A percentile compares a stretch with the other conserved stretches of the same genome.
Evolutionary conservation across 2,113 vertebrate species (phyloP).

Genomic region (Sisor rabdophorus): DNA sequence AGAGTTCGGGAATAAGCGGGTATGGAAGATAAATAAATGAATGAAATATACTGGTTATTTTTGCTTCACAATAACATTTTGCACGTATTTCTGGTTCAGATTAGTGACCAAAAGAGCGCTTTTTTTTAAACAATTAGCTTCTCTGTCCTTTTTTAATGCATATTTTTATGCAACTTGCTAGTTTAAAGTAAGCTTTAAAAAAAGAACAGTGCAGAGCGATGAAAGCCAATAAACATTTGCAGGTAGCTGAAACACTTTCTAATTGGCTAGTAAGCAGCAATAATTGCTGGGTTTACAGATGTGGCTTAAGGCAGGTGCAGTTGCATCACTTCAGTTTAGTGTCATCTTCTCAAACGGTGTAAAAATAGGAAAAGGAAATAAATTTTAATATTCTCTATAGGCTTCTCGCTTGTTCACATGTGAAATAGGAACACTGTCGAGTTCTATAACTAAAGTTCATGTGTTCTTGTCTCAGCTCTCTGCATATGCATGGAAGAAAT

Average conservation of each 20-base stretch:
- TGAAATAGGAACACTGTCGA: slow-evolving; percentile 26
- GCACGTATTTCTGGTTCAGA: slow-evolving; percentile 24
- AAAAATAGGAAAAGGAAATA: background rate
- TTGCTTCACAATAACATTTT: slow-evolving; percentile 19
- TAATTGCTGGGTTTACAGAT: slow-evolving; percentile 22
- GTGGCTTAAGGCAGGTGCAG: slow-evolving; percentile 9
- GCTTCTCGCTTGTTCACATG: slow-evolving; percentile 17
- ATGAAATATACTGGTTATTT: no score
- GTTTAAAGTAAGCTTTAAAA: slow-evolving; percentile 44
- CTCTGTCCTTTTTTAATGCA: slow-evolving; percentile 21
- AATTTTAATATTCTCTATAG: background rate
- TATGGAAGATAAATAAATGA: no score
- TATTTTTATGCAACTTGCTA: no score
- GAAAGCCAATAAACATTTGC: slow-evolving; percentile 38
- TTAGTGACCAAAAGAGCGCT: slow-evolving; percentile 34
- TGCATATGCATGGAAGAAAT: background rate
- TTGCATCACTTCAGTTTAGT: slow-evolving; percentile 46
- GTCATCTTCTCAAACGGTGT: slow-evolving; percentile 16
- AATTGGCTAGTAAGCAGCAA: slow-evolving; percentile 42
- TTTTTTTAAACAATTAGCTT: slow-evolving; percentile 53
- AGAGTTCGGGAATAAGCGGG: no score
- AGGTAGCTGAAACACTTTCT: slow-evolving; percentile 36
- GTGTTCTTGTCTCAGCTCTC: slow-evolving; percentile 14
- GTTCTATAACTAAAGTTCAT: background rate
- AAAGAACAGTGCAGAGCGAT: slow-evolving; percentile 22